A percentile compares a stretch with the other conserved stretches of the same genome.
phyloP scores from a whole-genome alignment of 1,140 invertebrate genomes.

The Dendroctonus ponderosae region DNA sequence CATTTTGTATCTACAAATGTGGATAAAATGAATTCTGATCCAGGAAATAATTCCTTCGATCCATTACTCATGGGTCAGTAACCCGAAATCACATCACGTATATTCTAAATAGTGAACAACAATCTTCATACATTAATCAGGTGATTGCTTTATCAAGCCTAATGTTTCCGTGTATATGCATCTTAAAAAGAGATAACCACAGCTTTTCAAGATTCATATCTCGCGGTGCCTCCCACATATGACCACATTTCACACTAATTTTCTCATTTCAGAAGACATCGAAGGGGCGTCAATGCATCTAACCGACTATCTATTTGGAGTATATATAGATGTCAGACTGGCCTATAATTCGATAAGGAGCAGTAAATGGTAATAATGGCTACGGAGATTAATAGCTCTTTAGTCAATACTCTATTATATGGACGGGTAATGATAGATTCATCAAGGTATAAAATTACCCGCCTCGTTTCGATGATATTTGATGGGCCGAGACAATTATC shows the following conservation, averaged over 20 bases:
- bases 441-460: neutral
- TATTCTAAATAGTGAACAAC: conserved; percentile 14
- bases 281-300: conserved; percentile 25
- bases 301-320: conserved; percentile 18
- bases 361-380: conserved; percentile 18
- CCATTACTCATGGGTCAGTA: conserved; percentile 2
- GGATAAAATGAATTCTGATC: no score
- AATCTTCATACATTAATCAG: conserved; percentile 26
- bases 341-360: conserved; percentile 21
- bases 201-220: conserved; percentile 29
- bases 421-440: conserved; percentile 2
- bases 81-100: conserved; percentile 3
- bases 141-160: conserved; percentile 27
- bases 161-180: conserved; percentile 23
- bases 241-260: conserved; percentile 27
- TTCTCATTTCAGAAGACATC: conserved; percentile 24
- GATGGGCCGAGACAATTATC: neutral
- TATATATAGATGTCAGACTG: conserved; percentile 20
- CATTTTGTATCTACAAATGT: no score
- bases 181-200: conserved; percentile 25
- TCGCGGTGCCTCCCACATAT: conserved; percentile 22
- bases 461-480: neutral
- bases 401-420: conserved; percentile 7
- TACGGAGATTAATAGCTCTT: conserved; percentile 18
- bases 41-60: neutral